phyloP scores from a whole-genome alignment of 2,113 vertebrate species.

The Cryptotis parvus region DNA sequence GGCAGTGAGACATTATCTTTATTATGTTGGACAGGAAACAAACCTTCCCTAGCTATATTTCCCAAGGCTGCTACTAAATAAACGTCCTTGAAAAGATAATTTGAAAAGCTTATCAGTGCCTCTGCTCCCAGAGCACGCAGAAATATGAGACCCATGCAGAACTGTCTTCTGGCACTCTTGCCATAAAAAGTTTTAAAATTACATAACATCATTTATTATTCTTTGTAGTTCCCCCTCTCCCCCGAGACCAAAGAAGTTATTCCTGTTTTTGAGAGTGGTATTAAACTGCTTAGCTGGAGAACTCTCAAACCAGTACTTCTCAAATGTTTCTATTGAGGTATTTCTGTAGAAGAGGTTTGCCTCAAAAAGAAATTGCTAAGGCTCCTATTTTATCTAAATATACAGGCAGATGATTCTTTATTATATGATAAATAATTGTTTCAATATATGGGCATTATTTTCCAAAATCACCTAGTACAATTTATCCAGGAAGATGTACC shows the following conservation, averaged over 20 bases:
- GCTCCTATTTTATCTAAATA: neutral
- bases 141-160: neutral
- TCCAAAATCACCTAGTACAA: neutral
- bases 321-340: neutral
- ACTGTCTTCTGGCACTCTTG: neutral
- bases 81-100: slow-evolving; percentile 34
- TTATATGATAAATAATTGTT: too few species aligned
- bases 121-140: neutral
- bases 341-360: neutral
- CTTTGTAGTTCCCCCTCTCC: neutral
- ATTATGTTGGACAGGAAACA: neutral
- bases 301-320: neutral
- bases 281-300: neutral
- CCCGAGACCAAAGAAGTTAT: neutral
- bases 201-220: neutral
- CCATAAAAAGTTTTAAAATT: neutral
- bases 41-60: slow-evolving; percentile 1
- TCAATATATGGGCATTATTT: neutral
- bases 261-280: neutral
- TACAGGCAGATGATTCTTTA: neutral
- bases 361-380: neutral
- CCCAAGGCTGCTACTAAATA: slow-evolving; percentile 38
- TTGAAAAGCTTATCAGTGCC: neutral
- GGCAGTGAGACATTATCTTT: slow-evolving; percentile 5
- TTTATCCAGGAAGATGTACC: neutral